Conservation (phyloP, 2,113 vertebrate species). For the Carettochelys insculpta region DNA sequence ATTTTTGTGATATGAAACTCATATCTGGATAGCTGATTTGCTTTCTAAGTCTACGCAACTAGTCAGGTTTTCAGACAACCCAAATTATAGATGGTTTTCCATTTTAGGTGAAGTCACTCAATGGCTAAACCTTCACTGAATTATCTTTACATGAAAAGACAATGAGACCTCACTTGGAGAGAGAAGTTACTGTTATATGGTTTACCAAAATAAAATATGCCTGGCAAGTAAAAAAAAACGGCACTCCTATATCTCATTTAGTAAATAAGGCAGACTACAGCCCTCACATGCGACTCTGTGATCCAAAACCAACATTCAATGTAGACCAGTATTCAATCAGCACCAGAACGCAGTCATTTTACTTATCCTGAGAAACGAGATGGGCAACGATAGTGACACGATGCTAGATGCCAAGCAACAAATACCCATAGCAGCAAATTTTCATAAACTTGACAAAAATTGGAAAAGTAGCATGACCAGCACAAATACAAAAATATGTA, state of each 20-base stretch:
- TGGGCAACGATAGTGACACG: background rate
- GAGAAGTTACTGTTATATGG: background rate
- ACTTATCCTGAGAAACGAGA: background rate
- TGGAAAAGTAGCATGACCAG: background rate
- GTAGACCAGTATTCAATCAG: too few species aligned
- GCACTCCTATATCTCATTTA: background rate
- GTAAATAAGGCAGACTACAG: background rate
- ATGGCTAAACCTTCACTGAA: background rate
- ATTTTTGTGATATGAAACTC: background rate
- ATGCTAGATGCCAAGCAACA: background rate
- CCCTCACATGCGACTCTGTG: too few species aligned
- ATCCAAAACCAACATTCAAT: too few species aligned
- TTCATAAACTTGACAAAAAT: background rate
- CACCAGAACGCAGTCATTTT: background rate
- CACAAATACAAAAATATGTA: background rate
- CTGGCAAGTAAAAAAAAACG: accelerated
- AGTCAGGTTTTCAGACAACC: background rate
- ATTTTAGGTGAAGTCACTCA: background rate
- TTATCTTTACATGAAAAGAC: background rate
- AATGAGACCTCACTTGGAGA: background rate
- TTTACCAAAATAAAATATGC: background rate
- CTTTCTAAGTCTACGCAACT: background rate
- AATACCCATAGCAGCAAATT: background rate
- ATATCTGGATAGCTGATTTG: background rate
- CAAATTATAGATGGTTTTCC: accelerated